Percentiles rank a stretch among this genome's conserved stretches.
Evolutionary conservation across 2,888 invertebrate genomes (phyloP).

Genomic region (Pemphredon lugubris): DNA sequence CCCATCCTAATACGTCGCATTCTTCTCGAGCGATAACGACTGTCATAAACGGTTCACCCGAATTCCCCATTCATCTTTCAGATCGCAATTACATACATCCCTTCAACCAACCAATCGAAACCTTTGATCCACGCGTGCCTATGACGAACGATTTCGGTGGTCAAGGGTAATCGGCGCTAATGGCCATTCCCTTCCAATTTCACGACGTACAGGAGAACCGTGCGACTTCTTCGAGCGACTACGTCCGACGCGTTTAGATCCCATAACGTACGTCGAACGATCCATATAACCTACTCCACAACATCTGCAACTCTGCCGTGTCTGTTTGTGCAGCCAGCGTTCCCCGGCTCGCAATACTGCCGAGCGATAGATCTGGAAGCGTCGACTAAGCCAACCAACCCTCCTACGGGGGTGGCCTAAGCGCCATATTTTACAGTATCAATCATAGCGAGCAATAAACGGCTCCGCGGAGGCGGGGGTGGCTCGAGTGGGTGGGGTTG

Average conservation of each 20-base stretch:
- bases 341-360: not conserved
- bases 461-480: constrained; percentile 50
- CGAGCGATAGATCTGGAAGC: constrained; percentile 14
- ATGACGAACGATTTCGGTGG: constrained; percentile 50
- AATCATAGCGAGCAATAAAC: constrained; percentile 77
- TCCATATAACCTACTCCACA: constrained; percentile 10
- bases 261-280: not conserved
- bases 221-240: constrained; percentile 16
- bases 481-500: constrained; percentile 61
- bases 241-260: constrained; percentile 4
- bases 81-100: constrained; percentile 54
- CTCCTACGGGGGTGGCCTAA: not conserved
- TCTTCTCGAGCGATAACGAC: constrained; percentile 12
- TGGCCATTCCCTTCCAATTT: constrained; percentile 43
- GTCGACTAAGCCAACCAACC: constrained; percentile 5
- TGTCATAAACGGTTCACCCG: constrained; percentile 35
- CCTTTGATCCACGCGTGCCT: constrained; percentile 32
- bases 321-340: constrained; percentile 20
- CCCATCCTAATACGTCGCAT: no score
- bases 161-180: constrained; percentile 46
- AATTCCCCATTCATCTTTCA: constrained; percentile 46
- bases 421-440: constrained; percentile 75
- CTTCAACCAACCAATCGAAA: constrained; percentile 13
- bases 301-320: constrained; percentile 36
- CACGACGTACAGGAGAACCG: constrained; percentile 26